Base-by-base conservation (phyloP, 2,888 invertebrate genomes). In the Bellardia bayeri region DNA sequence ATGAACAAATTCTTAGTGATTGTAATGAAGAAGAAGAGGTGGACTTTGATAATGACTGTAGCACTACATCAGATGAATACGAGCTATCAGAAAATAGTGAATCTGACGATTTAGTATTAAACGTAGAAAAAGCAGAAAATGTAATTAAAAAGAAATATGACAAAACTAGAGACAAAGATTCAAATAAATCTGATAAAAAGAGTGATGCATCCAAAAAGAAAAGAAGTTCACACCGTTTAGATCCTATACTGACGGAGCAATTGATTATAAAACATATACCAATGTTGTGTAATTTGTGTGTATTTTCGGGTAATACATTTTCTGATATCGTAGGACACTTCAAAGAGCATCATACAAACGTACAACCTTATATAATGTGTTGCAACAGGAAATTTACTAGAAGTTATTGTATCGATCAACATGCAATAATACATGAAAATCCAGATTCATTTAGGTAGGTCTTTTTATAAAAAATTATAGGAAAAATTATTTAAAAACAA, bases 371-470 rank as follows among this genome's bases (percentile, higher is more conserved):
- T 83, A 90, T 93, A 0, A 90, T 91, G 58, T 94, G 94, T 68
- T 94, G 94, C 66, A 92, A 92, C 3, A 92, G 92, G 2, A 93
- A 93, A 85, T 90, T 93, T 1, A 92, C 91, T 51, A 92, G 93
- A 85, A 91, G 92, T 16, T 91, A 92, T 61, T 90, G 92, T 0
- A 90, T 94, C 11, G 91, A 93, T 1, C 93, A 93, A 74, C 94
- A 94, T 87, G 93, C 93, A 0, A 90, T 92, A 14, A 91, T 91
- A 42, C 94, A 94, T 85, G 90, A 93, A 56, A 92, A 94, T 90
- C 94, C 94, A 0, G 92, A 93, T 79, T 92, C 92, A 61, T 94
- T 93, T 23, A 93, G 93, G 93, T 93, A 90, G 11, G 7, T 58
- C 4, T 37, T 37, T 37, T 37, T 6, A 37, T 37, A 3, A 37